Percentiles rank a stretch among this genome's conserved stretches.
These are phyloP conservation scores for Parasteatoda tepidariorum DNA, from an alignment of 1,140 invertebrate species.

Conservation along the genomic window DNA sequence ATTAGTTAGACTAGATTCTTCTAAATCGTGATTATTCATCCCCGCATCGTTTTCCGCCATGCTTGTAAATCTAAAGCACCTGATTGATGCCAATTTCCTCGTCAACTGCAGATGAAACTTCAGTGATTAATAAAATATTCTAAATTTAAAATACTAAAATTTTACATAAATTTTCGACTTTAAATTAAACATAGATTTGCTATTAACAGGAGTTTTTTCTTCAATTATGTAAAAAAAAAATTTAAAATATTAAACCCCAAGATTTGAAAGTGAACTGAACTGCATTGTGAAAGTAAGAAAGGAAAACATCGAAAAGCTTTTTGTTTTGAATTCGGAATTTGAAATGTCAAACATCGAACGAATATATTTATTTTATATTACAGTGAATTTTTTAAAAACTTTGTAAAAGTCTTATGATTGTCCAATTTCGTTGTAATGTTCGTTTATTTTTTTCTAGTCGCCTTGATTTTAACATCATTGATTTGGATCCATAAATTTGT, in stretches of 20 bases:
- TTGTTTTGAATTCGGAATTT: not conserved
- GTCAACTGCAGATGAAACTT: no score
- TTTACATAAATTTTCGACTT: no score
- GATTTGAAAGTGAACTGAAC: not conserved
- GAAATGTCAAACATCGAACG: not conserved
- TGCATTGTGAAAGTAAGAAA: not conserved
- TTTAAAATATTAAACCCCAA: no score
- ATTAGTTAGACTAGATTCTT: not conserved
- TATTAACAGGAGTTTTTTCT: no score
- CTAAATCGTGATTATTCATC: not conserved
- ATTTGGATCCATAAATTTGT: slow-evolving; percentile 7
- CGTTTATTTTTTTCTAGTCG: not conserved
- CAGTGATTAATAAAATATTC: no score
- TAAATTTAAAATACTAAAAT: no score
- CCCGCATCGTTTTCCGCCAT: slow-evolving; percentile 35
- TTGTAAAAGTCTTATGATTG: not conserved
- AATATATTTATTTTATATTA: not conserved
- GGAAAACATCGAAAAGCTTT: not conserved
- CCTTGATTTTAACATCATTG: slow-evolving; percentile 27
- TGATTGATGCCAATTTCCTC: no score
- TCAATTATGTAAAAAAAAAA: no score
- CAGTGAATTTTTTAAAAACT: not conserved
- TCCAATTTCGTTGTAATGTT: slow-evolving; percentile 10
- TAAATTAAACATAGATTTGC: no score
- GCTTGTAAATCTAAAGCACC: slow-evolving; percentile 35